phyloP scores from a whole-genome alignment of 2,113 vertebrate genomes.

The Tachysurus vachellii region DNA sequence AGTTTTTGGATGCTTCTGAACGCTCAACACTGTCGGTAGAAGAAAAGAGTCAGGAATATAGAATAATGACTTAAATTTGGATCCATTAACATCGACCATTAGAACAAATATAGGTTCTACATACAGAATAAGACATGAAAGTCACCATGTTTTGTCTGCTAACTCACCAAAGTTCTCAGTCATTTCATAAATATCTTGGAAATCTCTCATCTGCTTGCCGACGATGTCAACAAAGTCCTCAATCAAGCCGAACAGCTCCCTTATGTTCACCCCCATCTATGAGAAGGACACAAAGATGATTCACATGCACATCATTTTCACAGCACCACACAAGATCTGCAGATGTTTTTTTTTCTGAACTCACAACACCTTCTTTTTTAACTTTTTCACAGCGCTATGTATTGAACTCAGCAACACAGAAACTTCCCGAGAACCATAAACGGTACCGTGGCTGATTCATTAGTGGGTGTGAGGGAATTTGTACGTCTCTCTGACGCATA shows the following conservation, averaged over 20 bases:
- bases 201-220: conserved; percentile 91
- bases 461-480: conserved; percentile 44
- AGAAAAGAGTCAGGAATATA: conserved; percentile 9
- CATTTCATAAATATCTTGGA: conserved; percentile 95
- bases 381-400: neutral
- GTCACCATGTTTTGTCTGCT: conserved; percentile 18
- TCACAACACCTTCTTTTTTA: neutral
- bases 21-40: conserved; percentile 81
- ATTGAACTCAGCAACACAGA: neutral
- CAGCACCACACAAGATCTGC: neutral
- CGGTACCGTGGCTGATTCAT: conserved; percentile 62
- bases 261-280: conserved; percentile 88
- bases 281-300: neutral
- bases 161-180: conserved; percentile 95
- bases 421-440: conserved; percentile 39
- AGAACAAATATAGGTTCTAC: neutral
- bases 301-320: neutral
- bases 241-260: conserved; percentile 86
- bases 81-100: no score
- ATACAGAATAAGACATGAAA: neutral
- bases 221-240: conserved; percentile 95
- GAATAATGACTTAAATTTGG: neutral
- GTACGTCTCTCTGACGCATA: conserved; percentile 40
- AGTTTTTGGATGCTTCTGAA: conserved; percentile 88
- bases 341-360: neutral